Percentiles rank a stretch among this genome's conserved stretches.
These are phyloP conservation scores for Villa cingulata DNA, from an alignment of 2,888 invertebrate genomes.

Conservation along the genomic window DNA sequence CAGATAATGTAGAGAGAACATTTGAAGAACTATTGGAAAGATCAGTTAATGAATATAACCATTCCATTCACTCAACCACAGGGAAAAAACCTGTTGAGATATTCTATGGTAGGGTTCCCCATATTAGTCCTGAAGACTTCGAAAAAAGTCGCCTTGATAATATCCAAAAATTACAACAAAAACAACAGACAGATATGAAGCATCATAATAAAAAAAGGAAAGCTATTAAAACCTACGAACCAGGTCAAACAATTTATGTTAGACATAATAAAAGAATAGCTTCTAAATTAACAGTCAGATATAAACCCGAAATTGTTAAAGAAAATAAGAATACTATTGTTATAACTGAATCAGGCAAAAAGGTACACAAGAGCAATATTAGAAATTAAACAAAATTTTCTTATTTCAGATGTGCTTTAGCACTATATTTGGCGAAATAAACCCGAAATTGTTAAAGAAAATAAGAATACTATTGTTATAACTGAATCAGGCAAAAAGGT, in stretches of 20 bases:
- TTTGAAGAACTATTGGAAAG: not conserved
- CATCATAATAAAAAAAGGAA: not conserved
- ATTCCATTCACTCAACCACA: not conserved
- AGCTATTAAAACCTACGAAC: slow-evolving; percentile 7
- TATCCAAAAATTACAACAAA: slow-evolving; percentile 7
- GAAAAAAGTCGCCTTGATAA: slow-evolving; percentile 7
- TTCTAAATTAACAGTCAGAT: slow-evolving; percentile 12
- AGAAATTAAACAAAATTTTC: no score
- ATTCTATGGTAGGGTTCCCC: not conserved
- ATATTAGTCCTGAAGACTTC: slow-evolving; percentile 7
- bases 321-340: no score
- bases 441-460: no score
- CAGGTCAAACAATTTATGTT: slow-evolving; percentile 8
- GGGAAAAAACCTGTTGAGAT: no score
- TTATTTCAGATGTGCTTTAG: no score
- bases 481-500: no score
- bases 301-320: no score
- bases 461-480: no score
- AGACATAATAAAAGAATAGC: no score
- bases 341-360: no score
- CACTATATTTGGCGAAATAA: slow-evolving; percentile 1
- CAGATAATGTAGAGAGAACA: not conserved
- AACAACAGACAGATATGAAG: slow-evolving; percentile 1
- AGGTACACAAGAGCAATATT: no score
- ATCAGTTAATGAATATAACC: slow-evolving; percentile 4